These are phyloP conservation scores for Loxodonta africana DNA, from an alignment of 2,113 vertebrate genomes.

Conservation along the genomic window DNA sequence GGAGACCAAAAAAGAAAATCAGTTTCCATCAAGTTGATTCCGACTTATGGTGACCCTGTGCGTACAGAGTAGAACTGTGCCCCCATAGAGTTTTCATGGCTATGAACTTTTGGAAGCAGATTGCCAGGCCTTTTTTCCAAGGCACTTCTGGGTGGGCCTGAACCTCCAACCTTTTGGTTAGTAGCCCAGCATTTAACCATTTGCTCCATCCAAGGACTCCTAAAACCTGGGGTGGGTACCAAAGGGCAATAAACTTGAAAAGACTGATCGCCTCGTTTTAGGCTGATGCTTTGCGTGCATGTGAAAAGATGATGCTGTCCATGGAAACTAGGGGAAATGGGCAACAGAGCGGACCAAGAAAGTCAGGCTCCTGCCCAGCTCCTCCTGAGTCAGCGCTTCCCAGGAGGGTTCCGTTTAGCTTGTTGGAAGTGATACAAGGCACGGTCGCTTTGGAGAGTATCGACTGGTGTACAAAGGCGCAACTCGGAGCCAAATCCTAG, in stretches of 20 bases:
- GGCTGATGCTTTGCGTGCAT: background rate
- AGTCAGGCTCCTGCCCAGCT: background rate
- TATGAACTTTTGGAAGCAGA: background rate
- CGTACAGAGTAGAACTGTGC: background rate
- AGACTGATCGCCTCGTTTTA: background rate
- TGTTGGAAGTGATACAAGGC: background rate
- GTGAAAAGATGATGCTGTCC: background rate
- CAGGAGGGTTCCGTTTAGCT: background rate
- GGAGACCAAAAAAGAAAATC: background rate
- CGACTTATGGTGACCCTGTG: background rate
- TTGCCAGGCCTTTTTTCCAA: background rate
- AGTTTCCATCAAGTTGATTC: background rate
- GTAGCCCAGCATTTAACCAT: background rate
- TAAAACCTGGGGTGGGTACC: background rate
- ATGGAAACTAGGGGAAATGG: background rate
- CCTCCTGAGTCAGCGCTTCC: background rate
- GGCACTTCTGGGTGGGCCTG: background rate
- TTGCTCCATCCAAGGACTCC: background rate
- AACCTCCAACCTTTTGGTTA: background rate
- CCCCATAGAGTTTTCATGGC: background rate
- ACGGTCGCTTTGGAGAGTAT: background rate
- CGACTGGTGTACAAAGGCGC: background rate
- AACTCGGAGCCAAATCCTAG: conserved; percentile 46
- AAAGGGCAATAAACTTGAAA: background rate
- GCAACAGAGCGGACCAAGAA: background rate